Evolutionary conservation across 37 sponge, comb jelly and placozoan genomes (phyloP).

Genomic region (Haliclona indistincta): DNA sequence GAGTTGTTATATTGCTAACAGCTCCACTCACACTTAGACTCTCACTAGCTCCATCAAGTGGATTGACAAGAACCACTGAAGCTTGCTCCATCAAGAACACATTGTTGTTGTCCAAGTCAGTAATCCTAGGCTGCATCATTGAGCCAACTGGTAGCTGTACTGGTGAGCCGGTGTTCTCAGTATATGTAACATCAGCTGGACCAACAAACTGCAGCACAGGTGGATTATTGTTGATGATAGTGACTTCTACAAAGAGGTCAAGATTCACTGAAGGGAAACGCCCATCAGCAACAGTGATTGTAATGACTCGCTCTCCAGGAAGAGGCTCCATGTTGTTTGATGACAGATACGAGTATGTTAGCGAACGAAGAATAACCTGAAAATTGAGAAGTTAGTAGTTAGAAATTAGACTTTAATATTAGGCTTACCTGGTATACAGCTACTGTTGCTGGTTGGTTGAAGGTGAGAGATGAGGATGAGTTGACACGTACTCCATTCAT

Average conservation of each 20-base stretch:
- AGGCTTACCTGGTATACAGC: slow-evolving; percentile 33
- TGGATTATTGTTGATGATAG: slow-evolving; percentile 48
- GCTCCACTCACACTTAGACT: background rate
- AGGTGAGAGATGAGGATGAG: background rate
- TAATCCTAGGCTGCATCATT: slow-evolving; percentile 22
- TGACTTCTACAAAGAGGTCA: slow-evolving; percentile 11
- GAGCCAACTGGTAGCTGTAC: slow-evolving; percentile 12
- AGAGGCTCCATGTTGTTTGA: slow-evolving; percentile 22
- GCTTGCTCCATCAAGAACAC: slow-evolving; percentile 37
- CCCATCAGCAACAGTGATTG: slow-evolving; percentile 37
- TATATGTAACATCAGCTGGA: slow-evolving; percentile 2
- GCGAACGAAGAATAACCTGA: slow-evolving; percentile 13
- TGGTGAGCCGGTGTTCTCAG: slow-evolving; percentile 24
- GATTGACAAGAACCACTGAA: slow-evolving; percentile 12
- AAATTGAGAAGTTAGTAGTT: background rate
- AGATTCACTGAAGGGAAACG: background rate
- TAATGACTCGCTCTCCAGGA: slow-evolving; percentile 30
- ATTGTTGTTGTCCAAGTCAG: slow-evolving; percentile 38
- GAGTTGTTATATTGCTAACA: background rate
- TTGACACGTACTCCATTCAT: background rate
- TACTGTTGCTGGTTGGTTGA: slow-evolving; percentile 6
- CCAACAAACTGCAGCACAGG: slow-evolving; percentile 46
- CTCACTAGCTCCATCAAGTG: slow-evolving; percentile 39
- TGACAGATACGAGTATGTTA: slow-evolving; percentile 33
- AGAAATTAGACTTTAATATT: background rate